Conservation (phyloP, 1,140 invertebrate species). For the Archivesica marissinica region DNA sequence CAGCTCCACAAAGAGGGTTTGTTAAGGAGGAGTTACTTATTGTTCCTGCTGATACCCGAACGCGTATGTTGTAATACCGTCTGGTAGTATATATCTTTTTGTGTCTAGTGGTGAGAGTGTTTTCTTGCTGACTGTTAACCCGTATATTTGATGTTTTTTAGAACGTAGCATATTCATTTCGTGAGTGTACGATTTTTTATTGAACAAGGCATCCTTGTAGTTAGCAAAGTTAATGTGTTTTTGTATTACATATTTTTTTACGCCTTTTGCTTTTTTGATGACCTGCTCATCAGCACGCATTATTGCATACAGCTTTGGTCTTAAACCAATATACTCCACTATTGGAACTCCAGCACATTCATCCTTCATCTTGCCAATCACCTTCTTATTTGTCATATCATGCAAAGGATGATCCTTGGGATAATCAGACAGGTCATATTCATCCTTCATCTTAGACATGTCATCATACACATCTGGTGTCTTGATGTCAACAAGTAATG, state of each 20-base stretch:
- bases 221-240: constrained; percentile 2
- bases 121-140: constrained; percentile 43
- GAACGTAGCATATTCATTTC: constrained; percentile 66
- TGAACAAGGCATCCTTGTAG: constrained; percentile 30
- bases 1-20: constrained; percentile 56
- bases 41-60: constrained; percentile 40
- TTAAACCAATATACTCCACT: constrained; percentile 10
- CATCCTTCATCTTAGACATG: constrained; percentile 66
- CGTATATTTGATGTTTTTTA: constrained; percentile 29
- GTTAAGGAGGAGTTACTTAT: constrained; percentile 60
- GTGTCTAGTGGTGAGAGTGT: constrained; percentile 7
- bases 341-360: constrained; percentile 79
- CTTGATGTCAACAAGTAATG: constrained; percentile 80
- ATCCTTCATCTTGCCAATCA: constrained; percentile 85
- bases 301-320: constrained; percentile 41
- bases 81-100: constrained; percentile 43
- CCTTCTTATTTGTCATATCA: constrained; percentile 82
- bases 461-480: constrained; percentile 82
- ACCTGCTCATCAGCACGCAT: constrained; percentile 61
- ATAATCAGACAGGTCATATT: constrained; percentile 64
- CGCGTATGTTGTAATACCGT: constrained; percentile 38
- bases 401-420: constrained; percentile 59
- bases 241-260: background rate
- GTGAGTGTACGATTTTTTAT: constrained; percentile 1
- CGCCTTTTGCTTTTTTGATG: constrained; percentile 65